Conservation (phyloP, 2,113 vertebrate species). For the Sclerurus mexicanus region DNA sequence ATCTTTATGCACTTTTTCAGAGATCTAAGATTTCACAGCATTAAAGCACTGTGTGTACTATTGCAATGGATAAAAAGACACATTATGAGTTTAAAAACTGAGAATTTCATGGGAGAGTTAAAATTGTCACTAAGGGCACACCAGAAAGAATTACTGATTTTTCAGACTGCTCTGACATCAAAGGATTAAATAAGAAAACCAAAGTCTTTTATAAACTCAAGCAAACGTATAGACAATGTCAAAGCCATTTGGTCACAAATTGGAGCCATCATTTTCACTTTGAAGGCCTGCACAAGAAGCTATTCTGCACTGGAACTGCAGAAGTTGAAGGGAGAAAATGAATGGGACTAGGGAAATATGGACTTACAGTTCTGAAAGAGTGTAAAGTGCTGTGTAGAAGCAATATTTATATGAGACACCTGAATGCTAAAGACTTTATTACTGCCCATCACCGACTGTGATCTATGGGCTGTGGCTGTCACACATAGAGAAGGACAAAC, state of each 20-base stretch:
- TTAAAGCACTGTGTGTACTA: neutral
- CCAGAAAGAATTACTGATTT: slow-evolving; percentile 54
- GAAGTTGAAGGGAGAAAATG: slow-evolving; percentile 43
- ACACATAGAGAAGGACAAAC: neutral
- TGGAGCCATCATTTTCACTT: slow-evolving; percentile 52
- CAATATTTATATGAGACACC: slow-evolving; percentile 13
- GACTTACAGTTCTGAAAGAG: neutral
- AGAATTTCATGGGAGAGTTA: slow-evolving; percentile 41
- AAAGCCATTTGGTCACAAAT: slow-evolving; percentile 60
- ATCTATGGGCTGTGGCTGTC: neutral
- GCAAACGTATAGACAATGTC: slow-evolving; percentile 42
- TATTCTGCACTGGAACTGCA: slow-evolving; percentile 37
- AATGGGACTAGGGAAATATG: slow-evolving; percentile 19
- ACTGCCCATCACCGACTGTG: neutral
- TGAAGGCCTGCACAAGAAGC: slow-evolving; percentile 34
- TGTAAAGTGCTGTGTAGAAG: slow-evolving; percentile 11
- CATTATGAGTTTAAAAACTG: slow-evolving; percentile 21
- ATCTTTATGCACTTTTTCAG: neutral
- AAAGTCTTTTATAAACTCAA: slow-evolving; percentile 54
- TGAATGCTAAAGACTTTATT: neutral
- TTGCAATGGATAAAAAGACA: slow-evolving; percentile 14
- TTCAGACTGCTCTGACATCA: slow-evolving; percentile 34
- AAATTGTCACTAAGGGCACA: slow-evolving; percentile 38
- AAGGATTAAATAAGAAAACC: slow-evolving; percentile 58
- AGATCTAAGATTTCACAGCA: neutral